Base-by-base conservation (phyloP, 2,888 invertebrate species). In the Pemphredon lugubris region DNA sequence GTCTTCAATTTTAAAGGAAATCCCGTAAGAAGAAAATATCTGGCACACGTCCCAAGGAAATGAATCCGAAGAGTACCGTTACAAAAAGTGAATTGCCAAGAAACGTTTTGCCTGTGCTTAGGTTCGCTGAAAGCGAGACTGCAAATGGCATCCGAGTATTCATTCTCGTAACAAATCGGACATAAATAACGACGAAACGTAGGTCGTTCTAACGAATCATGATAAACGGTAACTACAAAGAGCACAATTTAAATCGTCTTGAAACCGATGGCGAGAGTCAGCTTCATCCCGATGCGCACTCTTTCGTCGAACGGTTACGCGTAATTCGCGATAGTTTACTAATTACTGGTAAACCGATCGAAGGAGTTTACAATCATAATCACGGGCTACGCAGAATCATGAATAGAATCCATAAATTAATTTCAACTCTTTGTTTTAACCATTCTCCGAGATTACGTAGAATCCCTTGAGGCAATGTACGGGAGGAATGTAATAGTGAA, bases 401-500 rank as follows among this genome's bases (percentile, higher is more conserved):
- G 1, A 26, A 1, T 11, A 14, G 30, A 26, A 55, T 44, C 32
- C 14, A 37, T 21, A 11, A 50, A 51, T 32, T 45, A 39, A 68
- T 55, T 51, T 50, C 23, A 13, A 23, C 44, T 11, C 50, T 37
- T 26, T 5, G 13, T 20, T 20, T 18, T 54, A 53, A 47, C 42
- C 20, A 30, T 58, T 9, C 40, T 37, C 1, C 13, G 37, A 53
- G 53, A 53, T 53, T 53, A 37, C 45, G 32, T 42, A 6, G 26
- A 26, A 65, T 45, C 21, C 21, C 21, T 16, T 32, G 50, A n/a
- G 59, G 59, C 40, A 65, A 65, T 48, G 65, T 53, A 40, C 40
- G 39, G 16, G 42, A 26, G 20, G 51, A 40, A 75, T 60, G 67
- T 60, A 75, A 71, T 50, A 23, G 37, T 34, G n/a, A n/a, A n/a